A percentile compares a stretch with the other conserved stretches of the same genome.
Evolutionary conservation across 2,797 vertebrate genomes (phyloP).

Genomic region (Hapalemur alaotrensis): DNA sequence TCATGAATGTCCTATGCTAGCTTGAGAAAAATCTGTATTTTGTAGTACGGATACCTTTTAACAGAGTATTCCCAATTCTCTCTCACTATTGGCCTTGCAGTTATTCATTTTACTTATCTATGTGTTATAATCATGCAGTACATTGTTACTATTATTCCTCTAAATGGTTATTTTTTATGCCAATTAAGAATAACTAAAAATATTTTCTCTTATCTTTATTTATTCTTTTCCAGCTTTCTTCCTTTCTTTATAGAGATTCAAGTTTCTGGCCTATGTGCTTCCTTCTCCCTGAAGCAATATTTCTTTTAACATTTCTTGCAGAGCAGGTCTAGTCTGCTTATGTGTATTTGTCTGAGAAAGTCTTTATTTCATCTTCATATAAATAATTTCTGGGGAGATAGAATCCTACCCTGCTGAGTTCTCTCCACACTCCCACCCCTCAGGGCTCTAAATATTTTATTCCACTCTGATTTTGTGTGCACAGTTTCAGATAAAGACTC

Average conservation of each 20-base stretch:
- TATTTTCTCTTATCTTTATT: too few species aligned
- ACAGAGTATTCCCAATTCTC: not conserved
- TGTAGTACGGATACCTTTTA: not conserved
- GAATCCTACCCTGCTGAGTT: not conserved
- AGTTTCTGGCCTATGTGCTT: not conserved
- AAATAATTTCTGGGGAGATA: not conserved
- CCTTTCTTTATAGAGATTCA: not conserved
- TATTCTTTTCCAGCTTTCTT: not conserved
- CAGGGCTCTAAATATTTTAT: not conserved
- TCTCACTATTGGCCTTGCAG: not conserved
- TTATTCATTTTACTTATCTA: not conserved
- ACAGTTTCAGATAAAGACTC: not conserved
- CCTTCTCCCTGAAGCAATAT: not conserved
- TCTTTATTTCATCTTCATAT: not conserved
- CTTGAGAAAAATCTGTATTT: not conserved
- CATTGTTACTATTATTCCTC: not conserved
- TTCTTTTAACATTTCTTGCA: not conserved
- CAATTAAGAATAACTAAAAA: not conserved
- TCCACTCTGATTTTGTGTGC: not conserved
- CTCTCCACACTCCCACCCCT: accelerated
- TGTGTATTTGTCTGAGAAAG: not conserved
- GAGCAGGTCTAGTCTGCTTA: not conserved
- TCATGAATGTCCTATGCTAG: not conserved
- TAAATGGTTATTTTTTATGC: not conserved
- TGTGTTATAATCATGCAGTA: not conserved